Evolutionary conservation across 2,888 invertebrate genomes (phyloP).

Genomic region (Pardosa pseudoannulata): DNA sequence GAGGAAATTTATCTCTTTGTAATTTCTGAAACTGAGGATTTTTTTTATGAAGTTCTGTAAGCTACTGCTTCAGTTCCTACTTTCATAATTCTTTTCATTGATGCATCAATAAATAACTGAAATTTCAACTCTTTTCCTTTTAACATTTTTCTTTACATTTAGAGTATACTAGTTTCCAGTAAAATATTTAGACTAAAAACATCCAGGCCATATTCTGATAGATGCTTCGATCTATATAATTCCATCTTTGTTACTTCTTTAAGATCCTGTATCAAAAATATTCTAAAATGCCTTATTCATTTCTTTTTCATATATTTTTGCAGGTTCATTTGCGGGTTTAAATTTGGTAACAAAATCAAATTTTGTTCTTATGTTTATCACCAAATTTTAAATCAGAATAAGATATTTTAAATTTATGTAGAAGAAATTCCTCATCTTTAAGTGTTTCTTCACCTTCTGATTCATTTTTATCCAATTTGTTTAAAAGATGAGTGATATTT

Average conservation of each 20-base stretch:
- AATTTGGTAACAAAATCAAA: neutral
- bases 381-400: neutral
- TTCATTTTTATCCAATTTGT: neutral
- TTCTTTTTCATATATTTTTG: neutral
- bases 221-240: too few relatives aligned
- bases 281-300: neutral
- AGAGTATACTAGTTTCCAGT: too few relatives aligned
- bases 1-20: neutral
- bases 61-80: neutral
- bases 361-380: neutral
- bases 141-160: too few relatives aligned
- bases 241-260: neutral
- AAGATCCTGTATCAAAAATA: neutral
- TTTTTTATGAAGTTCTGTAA: neutral
- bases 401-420: neutral
- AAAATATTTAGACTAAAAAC: too few relatives aligned
- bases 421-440: neutral
- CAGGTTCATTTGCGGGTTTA: neutral
- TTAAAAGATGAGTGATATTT: neutral
- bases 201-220: too few relatives aligned
- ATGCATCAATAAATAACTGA: too few relatives aligned
- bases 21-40: neutral
- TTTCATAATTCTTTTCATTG: neutral
- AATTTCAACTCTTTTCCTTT: neutral
- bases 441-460: neutral